A percentile compares a stretch with the other conserved stretches of the same genome.
Evolutionary conservation across 2,888 invertebrate species (phyloP).

Genomic region (Cepaea hortensis): DNA sequence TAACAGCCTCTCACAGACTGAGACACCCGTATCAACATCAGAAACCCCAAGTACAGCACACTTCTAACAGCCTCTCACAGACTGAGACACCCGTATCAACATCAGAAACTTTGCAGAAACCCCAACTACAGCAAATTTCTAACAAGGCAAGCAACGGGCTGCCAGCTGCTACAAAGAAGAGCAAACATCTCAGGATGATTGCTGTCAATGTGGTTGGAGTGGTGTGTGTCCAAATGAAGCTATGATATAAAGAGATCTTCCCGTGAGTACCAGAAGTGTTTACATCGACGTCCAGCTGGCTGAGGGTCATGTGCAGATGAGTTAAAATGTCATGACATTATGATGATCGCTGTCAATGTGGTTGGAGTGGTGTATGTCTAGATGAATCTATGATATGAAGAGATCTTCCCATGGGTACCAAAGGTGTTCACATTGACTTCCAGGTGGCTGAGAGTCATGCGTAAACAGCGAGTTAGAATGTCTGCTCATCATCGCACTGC

Average conservation of each 20-base stretch:
- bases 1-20: too few species aligned
- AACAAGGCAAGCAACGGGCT: too few species aligned
- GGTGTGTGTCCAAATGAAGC: neutral
- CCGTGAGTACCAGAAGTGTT: too few species aligned
- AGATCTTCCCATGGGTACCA: neutral
- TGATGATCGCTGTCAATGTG: neutral
- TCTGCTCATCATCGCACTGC: conserved; percentile 85
- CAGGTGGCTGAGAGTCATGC: neutral
- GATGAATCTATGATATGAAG: neutral
- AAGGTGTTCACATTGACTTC: too few species aligned
- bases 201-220: neutral
- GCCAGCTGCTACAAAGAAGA: too few species aligned
- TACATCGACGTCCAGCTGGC: neutral
- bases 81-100: too few species aligned
- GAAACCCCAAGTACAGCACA: too few species aligned
- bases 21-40: too few species aligned
- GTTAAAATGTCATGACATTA: conserved; percentile 64
- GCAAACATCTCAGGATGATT: too few species aligned
- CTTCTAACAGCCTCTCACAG: too few species aligned
- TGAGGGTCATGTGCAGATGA: neutral
- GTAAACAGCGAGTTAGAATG: conserved; percentile 61
- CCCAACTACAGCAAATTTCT: too few species aligned
- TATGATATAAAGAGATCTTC: neutral
- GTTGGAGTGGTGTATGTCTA: neutral
- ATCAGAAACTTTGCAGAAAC: too few species aligned